Base-by-base conservation (phyloP, 92 coral and sea anemone species). In the Phymanthus crucifer region DNA sequence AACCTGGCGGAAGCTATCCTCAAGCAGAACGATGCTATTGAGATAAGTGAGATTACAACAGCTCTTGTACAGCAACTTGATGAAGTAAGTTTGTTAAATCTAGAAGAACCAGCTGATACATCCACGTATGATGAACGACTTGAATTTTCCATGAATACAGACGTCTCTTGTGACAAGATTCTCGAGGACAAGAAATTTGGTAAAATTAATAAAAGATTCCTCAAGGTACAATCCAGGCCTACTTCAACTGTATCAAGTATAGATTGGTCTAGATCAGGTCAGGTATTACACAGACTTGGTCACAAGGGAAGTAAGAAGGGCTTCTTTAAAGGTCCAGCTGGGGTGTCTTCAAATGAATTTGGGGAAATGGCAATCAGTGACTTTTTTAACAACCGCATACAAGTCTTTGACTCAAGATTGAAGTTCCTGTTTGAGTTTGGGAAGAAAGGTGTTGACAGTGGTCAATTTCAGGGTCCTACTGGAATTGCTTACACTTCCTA, bases 281-380 rank as follows among this genome's bases (percentile, higher is more conserved):
- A 80, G 46, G 90, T 90, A 32, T 45, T 93, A 40, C 88, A 90
- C 83, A 93, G 88, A 73, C 79, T 92, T 83, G 97, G 97, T 32
- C 94, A 77, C 50, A 93, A 87, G 72, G 97, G 97, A 0, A 78
- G 91, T 32, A 87, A 81, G 32, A 83, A 75, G 80, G 97, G 94
- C 11, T 84, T 83, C 65, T 93, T 93, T 80, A 93, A 90, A 74
- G 86, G 90, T 77, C 97, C 97, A 11, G 94, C 94, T 19, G 91
- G 94, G 32, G 89, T 90, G 14, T 75, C 97, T 24, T 67, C 91
- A 37, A 93, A 93, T 75, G 81, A 83, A 27, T 79, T 81, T 27
- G 97, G 92, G 24, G 92, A 90, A 71, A 80, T 90, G 37, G 97
- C 97, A 61, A 89, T 93, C 4, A 72, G 90, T n/a, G 97, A 93